Conservation (phyloP, 2,113 vertebrate species). For the Clarias magur region DNA sequence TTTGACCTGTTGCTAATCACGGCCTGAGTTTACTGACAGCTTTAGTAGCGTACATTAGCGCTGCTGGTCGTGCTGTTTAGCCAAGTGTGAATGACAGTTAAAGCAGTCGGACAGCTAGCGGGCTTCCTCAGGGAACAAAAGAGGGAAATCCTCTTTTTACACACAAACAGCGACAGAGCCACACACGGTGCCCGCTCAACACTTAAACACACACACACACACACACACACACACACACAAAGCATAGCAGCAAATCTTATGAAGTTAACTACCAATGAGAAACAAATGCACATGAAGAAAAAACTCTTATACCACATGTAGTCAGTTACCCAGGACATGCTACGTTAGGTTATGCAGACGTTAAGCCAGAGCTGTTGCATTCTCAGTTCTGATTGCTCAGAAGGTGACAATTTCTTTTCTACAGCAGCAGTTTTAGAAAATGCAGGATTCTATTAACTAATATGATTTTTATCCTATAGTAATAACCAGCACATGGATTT, state of each 20-base stretch:
- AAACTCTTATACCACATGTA: neutral
- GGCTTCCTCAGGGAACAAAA: constrained; percentile 77
- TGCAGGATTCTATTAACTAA: neutral
- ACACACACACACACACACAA: neutral
- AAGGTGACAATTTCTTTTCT: neutral
- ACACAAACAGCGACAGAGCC: constrained; percentile 60
- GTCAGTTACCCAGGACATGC: neutral
- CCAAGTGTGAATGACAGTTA: constrained; percentile 68
- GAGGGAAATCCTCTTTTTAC: constrained; percentile 74
- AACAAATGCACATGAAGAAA: neutral
- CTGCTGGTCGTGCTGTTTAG: constrained; percentile 58
- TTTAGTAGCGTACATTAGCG: constrained; percentile 19
- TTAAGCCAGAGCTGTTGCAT: neutral
- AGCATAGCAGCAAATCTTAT: neutral
- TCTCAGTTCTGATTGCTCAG: neutral
- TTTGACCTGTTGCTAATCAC: constrained; percentile 5
- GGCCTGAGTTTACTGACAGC: constrained; percentile 13
- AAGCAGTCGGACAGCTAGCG: constrained; percentile 66
- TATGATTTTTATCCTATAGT: neutral
- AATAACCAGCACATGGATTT: neutral
- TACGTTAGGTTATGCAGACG: neutral
- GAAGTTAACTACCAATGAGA: neutral
- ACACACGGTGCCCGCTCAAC: neutral
- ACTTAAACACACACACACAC: constrained; percentile 36
- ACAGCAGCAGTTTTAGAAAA: neutral